phyloP scores from a whole-genome alignment of 2,888 invertebrate genomes.

The Tenthredo scrophulariae region DNA sequence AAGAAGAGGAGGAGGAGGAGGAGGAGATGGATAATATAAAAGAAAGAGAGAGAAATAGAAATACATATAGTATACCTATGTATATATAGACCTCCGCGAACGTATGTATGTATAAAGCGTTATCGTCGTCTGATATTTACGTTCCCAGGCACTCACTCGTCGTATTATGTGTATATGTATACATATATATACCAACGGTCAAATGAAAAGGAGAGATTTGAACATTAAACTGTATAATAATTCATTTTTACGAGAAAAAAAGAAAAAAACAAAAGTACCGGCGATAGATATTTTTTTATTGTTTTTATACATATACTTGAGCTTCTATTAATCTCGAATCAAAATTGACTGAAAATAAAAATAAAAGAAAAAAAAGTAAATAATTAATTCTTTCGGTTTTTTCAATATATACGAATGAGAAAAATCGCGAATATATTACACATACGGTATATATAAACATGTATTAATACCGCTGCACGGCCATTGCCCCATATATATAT shows the following conservation, averaged over 20 bases:
- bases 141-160: constrained; percentile 32
- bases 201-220: not conserved
- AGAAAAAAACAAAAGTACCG: too few relatives aligned
- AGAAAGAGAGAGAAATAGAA: not conserved
- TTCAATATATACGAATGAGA: not conserved
- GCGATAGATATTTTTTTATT: not conserved
- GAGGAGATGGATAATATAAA: not conserved
- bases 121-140: constrained; percentile 24
- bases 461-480: not conserved
- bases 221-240: not conserved
- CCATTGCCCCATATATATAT: not conserved
- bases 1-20: not conserved
- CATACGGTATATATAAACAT: not conserved
- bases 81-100: not conserved
- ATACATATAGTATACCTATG: not conserved
- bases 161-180: not conserved
- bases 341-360: not conserved
- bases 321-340: not conserved
- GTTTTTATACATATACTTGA: not conserved
- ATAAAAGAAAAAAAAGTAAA: not conserved
- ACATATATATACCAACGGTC: not conserved
- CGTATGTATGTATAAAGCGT: not conserved
- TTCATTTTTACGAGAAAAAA: not conserved
- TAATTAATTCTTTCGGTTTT: not conserved
- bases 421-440: not conserved